Conservation (phyloP, 2,888 invertebrate species). For the Nemapogon koenigi region DNA sequence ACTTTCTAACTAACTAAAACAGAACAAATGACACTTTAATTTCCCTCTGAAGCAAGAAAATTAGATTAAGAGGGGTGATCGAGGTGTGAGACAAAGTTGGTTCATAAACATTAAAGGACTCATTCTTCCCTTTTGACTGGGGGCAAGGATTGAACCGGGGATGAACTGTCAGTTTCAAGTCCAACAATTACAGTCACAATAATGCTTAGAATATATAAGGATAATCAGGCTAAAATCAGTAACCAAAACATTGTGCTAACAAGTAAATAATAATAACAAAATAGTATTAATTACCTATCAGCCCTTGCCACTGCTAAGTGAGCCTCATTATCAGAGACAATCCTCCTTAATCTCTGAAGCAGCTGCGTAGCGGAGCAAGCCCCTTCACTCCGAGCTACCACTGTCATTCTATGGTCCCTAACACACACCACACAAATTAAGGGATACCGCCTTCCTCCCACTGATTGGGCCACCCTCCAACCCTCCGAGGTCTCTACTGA, state of each 20-base stretch:
- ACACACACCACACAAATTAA: conserved; percentile 90
- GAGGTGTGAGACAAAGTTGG: too few relatives aligned
- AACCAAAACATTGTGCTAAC: too few relatives aligned
- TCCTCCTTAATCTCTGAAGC: conserved; percentile 73
- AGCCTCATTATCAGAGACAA: conserved; percentile 86
- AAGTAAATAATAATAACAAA: neutral
- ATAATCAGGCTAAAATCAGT: too few relatives aligned
- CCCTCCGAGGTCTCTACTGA: conserved; percentile 89
- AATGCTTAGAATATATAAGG: too few relatives aligned
- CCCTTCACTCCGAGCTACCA: conserved; percentile 91
- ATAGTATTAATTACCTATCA: conserved; percentile 67
- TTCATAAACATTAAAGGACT: too few relatives aligned
- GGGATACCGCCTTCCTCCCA: conserved; percentile 82
- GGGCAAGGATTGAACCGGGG: too few relatives aligned
- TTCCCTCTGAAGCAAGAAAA: too few relatives aligned
- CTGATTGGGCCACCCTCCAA: conserved; percentile 87
- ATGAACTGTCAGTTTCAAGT: too few relatives aligned
- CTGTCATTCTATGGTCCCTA: conserved; percentile 90
- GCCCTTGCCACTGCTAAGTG: conserved; percentile 86
- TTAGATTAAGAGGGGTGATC: neutral
- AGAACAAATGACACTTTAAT: too few relatives aligned
- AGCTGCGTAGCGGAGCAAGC: conserved; percentile 76
- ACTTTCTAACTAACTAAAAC: conserved; percentile 5
- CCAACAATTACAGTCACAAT: too few relatives aligned
- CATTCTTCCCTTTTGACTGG: too few relatives aligned